Conservation (phyloP, 1,140 invertebrate genomes). For the Armadillidium nasatum region DNA sequence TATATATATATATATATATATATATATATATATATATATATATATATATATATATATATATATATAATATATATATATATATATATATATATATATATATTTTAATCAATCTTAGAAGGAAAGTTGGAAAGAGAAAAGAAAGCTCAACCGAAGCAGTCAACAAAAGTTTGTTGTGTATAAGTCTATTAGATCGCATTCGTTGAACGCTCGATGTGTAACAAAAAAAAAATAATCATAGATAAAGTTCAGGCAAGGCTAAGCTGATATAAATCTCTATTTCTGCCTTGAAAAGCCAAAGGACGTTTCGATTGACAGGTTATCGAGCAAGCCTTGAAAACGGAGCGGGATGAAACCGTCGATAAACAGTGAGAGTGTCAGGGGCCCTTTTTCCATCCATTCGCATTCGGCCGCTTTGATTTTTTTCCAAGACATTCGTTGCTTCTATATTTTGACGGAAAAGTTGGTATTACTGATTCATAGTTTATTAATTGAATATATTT, state of each 20-base stretch:
- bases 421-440: too few species aligned
- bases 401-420: neutral
- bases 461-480: too few species aligned
- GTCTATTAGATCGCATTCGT: too few species aligned
- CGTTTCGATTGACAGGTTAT: conserved; percentile 10
- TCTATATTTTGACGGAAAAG: too few species aligned
- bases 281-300: conserved; percentile 11
- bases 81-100: conserved; percentile 12
- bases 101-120: neutral
- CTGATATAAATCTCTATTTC: conserved; percentile 13
- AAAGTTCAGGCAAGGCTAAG: conserved; percentile 11
- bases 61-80: conserved; percentile 8
- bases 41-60: conserved; percentile 12
- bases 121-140: neutral
- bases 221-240: conserved; percentile 10
- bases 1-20: conserved; percentile 4
- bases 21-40: neutral
- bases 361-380: neutral
- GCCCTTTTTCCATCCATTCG: neutral
- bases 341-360: neutral
- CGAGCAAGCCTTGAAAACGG: neutral
- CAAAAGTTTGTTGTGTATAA: too few species aligned
- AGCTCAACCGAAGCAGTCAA: neutral
- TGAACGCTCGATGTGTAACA: neutral
- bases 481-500: too few species aligned